phyloP scores from a whole-genome alignment of 1,140 invertebrate genomes.

The Seison nebaliae region DNA sequence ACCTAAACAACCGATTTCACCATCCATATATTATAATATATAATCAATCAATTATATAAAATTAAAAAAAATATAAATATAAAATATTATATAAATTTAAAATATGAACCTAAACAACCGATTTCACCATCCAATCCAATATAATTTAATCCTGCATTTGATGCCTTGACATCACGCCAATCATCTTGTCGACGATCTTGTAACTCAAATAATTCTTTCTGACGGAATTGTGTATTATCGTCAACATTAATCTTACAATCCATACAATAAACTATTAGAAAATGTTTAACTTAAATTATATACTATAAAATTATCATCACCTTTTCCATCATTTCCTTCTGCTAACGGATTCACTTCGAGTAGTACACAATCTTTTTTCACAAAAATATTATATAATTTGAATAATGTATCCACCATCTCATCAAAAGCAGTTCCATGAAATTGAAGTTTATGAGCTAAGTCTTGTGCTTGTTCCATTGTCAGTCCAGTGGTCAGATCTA shows the following conservation, averaged over 20 bases:
- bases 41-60: too few relatives aligned
- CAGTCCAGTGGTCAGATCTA: constrained; percentile 9
- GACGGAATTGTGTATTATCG: constrained; percentile 80
- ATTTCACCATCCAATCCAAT: constrained; percentile 54
- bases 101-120: constrained; percentile 46
- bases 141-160: constrained; percentile 68
- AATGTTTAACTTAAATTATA: neutral
- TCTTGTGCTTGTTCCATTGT: constrained; percentile 2
- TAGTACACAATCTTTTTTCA: constrained; percentile 75
- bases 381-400: constrained; percentile 67
- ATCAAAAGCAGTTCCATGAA: neutral
- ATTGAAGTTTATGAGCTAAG: constrained; percentile 2
- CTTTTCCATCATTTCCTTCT: constrained; percentile 57
- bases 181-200: constrained; percentile 34
- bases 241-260: constrained; percentile 99
- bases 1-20: constrained; percentile 66
- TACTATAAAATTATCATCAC: neutral
- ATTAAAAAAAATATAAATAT: too few relatives aligned
- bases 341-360: constrained; percentile 94
- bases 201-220: constrained; percentile 38
- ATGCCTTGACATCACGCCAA: constrained; percentile 67
- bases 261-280: constrained; percentile 30
- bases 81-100: too few relatives aligned
- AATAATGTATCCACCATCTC: constrained; percentile 46
- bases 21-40: too few relatives aligned